Base-by-base conservation (phyloP, 30 jellyfish, hydroid and myxozoan genomes). In the Turritopsis rubra region DNA sequence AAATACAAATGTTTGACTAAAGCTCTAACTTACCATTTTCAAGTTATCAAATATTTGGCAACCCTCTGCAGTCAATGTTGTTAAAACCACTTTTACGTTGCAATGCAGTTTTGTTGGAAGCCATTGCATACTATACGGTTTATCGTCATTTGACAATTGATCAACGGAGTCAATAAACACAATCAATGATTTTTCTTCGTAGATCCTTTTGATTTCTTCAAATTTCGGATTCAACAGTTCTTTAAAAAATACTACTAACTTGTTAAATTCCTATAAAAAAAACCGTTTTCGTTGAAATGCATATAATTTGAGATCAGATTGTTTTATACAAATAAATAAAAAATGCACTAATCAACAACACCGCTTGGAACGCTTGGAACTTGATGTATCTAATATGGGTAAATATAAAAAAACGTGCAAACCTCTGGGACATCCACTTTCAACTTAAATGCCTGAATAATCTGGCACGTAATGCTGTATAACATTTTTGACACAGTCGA, bases 161-260 rank as follows among this genome's bases (percentile, higher is more conserved):
- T 74, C 83, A 23, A 74, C 13, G 4, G 83, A 74, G n/a, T 74
- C 83, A 21, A 74, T 21, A 8, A 74, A 25, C 8, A 74, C 9
- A 24, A 74, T 30, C n/a, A n/a, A n/a, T n/a, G n/a, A n/a, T n/a
- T n/a, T n/a, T n/a, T n/a, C n/a, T n/a, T n/a, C n/a, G n/a, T n/a
- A n/a, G 9, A 13, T 3, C 60, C 5, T 3, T 3, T 13, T 3
- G 60, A 3, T 13, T 5, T 41, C 60, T 41, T 41, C 60, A n/a
- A n/a, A n/a, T n/a, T n/a, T n/a, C 5, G 60, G 60, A 41, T 41
- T 41, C 60, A 41, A 3, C 60, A 41, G 13, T 41, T 41, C 60
- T 41, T 41, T 41, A 41, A 41, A 41, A 13, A 3, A 41, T 3
- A 13, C 60, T 3, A 41, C 60, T 13, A 41, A 41, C 13, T 41